Base-by-base conservation (phyloP, 2,113 vertebrate genomes). In the Talpa occidentalis region DNA sequence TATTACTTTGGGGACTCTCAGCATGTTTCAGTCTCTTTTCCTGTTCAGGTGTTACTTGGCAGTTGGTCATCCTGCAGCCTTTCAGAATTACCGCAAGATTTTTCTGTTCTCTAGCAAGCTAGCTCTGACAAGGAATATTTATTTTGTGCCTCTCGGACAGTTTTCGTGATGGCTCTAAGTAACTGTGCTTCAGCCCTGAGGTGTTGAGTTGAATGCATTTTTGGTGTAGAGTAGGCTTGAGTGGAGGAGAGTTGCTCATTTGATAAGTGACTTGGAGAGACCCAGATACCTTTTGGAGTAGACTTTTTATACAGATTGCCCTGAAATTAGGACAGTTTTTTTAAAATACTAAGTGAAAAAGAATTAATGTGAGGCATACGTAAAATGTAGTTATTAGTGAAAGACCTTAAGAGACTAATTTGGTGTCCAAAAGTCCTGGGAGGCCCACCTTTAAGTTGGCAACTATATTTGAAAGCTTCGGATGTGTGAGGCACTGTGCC, bases 341-440 rank as follows among this genome's bases (percentile, higher is more conserved):
- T 37, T 52, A 17, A 6, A 17, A 70, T 42, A 54, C 14, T 9
- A 67, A 72, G 49, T 78, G 70, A 85, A 88, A 28, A 78, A 84
- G n/a, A 93, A 83, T 80, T 73, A 52, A 52, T 92, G 11, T 56
- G 74, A 72, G 35, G 66, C 5, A 80, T 82, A 95, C 76, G 28
- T 83, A 87, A 97, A 83, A 81, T 21, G 47, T 77, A 88, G 90
- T 42, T 82, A 54, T 76, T 92, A 42, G 47, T 67, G 60, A 82
- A 93, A 52, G 90, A 59, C 16, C n/a, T 64, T 72, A 11, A 90
- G 37, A 94, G 17, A 77, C 44, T 42, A 72, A 88, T 17, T 76
- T 95, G 42, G 35, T 56, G 52, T 11, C n/a, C 35, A 94, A 67
- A 59, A 28, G 32, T 17, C 32, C 4, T 21, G 37, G 73, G 69